phyloP scores from a whole-genome alignment of 2,797 vertebrate genomes.

The Antennarius maculatus region DNA sequence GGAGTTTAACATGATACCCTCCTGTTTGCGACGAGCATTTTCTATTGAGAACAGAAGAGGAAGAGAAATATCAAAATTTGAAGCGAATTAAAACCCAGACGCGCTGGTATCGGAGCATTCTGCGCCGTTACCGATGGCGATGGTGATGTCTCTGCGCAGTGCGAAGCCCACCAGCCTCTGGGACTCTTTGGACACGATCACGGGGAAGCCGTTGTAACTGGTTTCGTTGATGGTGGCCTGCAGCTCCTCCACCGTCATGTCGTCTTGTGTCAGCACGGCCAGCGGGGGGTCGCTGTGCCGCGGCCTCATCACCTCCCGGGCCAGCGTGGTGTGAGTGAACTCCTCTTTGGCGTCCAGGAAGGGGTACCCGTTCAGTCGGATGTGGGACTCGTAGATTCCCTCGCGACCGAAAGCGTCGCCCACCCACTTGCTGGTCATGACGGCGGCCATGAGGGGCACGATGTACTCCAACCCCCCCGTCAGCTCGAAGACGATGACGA shows the following conservation, averaged over 20 bases:
- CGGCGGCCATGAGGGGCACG: slow-evolving; percentile 98
- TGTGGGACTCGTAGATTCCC: slow-evolving; percentile 98
- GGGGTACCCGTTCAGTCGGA: slow-evolving; percentile 97
- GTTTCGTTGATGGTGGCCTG: slow-evolving; percentile 94
- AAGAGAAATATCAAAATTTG: neutral
- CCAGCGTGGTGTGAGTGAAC: slow-evolving; percentile 96
- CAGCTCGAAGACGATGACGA: slow-evolving; percentile 98
- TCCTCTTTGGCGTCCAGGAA: slow-evolving; percentile 99
- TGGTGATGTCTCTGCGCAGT: slow-evolving; percentile 96
- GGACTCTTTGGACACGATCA: slow-evolving; percentile 98
- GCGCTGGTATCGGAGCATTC: too few relatives aligned
- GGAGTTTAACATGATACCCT: slow-evolving; percentile 94
- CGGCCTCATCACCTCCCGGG: slow-evolving; percentile 97
- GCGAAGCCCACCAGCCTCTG: slow-evolving; percentile 97
- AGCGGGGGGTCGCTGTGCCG: slow-evolving; percentile 89
- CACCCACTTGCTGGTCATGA: slow-evolving; percentile 99
- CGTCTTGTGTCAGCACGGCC: slow-evolving; percentile 95
- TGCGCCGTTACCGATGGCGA: slow-evolving; percentile 84
- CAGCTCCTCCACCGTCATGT: slow-evolving; percentile 96
- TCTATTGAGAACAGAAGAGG: slow-evolving; percentile 74
- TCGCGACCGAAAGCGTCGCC: slow-evolving; percentile 97
- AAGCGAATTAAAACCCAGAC: too few relatives aligned
- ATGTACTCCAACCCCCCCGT: slow-evolving; percentile 98
- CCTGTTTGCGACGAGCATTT: slow-evolving; percentile 95
- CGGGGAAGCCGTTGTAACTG: slow-evolving; percentile 97